These are phyloP conservation scores for Xiphophorus maculatus DNA, from an alignment of 2,113 vertebrate species.

Conservation along the genomic window DNA sequence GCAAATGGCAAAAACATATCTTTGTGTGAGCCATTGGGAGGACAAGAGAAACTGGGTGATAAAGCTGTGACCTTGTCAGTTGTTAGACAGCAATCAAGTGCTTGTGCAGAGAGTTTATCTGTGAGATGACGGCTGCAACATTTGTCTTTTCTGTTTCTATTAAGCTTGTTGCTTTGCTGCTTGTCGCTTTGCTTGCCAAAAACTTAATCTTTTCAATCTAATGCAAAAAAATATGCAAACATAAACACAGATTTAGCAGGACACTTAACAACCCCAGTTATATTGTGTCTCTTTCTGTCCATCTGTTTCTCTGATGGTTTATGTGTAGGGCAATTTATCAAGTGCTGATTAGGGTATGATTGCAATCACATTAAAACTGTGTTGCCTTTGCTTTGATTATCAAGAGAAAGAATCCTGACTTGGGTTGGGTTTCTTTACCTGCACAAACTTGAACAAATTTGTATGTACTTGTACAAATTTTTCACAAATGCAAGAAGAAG, in stretches of 20 bases:
- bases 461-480: slow-evolving; percentile 2
- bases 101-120: slow-evolving; percentile 22
- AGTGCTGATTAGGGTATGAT: slow-evolving; percentile 41
- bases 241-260: not conserved
- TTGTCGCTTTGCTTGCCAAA: slow-evolving; percentile 3
- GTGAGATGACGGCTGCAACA: slow-evolving; percentile 39
- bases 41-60: slow-evolving; percentile 47
- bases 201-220: slow-evolving; percentile 27
- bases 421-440: not conserved
- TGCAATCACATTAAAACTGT: slow-evolving; percentile 59
- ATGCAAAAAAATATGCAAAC: slow-evolving; percentile 1
- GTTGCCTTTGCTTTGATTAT: slow-evolving; percentile 38
- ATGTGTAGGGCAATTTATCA: slow-evolving; percentile 5
- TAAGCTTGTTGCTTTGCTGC: slow-evolving; percentile 47
- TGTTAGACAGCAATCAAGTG: slow-evolving; percentile 55
- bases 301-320: slow-evolving; percentile 4
- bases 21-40: slow-evolving; percentile 22
- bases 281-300: slow-evolving; percentile 16
- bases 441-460: not conserved
- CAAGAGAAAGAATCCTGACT: slow-evolving; percentile 11
- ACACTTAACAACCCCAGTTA: slow-evolving; percentile 15
- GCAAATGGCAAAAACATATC: not conserved
- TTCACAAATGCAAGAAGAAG: not conserved
- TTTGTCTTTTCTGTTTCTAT: slow-evolving; percentile 51
- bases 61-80: slow-evolving; percentile 59